phyloP scores from a whole-genome alignment of 2,888 invertebrate genomes.

The Cryptocephalus primarius region DNA sequence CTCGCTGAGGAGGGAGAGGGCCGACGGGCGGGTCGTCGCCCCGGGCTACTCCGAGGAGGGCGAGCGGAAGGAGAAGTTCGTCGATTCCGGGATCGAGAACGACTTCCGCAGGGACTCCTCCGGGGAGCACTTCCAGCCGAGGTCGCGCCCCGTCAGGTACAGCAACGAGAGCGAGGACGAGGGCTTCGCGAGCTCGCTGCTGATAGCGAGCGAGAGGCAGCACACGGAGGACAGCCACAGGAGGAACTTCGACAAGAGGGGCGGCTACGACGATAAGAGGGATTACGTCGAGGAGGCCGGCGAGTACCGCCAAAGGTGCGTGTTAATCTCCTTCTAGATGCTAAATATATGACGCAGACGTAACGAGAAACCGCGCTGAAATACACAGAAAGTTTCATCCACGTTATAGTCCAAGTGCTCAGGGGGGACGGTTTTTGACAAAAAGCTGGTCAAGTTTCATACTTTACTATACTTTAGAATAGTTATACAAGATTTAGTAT shows the following conservation, averaged over 20 bases:
- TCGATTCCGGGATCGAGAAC: conserved; percentile 73
- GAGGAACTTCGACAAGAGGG: neutral
- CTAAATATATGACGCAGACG: too few species aligned
- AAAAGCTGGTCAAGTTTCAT: too few species aligned
- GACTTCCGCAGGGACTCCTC: conserved; percentile 57
- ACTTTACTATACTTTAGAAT: too few species aligned
- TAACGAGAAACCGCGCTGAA: too few species aligned
- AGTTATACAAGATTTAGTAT: too few species aligned
- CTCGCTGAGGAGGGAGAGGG: conserved; percentile 49
- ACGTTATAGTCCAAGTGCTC: too few species aligned
- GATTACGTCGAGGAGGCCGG: neutral
- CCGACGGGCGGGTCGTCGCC: conserved; percentile 33
- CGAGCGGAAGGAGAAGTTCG: conserved; percentile 46
- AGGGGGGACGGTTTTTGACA: too few species aligned
- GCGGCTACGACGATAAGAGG: conserved; percentile 17
- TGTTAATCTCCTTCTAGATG: too few species aligned
- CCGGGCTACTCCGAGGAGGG: conserved; percentile 35
- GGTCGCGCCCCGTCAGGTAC: conserved; percentile 22
- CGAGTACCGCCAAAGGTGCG: too few species aligned
- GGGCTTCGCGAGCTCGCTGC: conserved; percentile 54
- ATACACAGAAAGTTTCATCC: too few species aligned
- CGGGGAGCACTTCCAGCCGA: conserved; percentile 33
- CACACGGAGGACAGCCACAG: conserved; percentile 54
- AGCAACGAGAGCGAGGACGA: conserved; percentile 59
- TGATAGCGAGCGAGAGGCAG: conserved; percentile 62